A percentile compares a stretch with the other conserved stretches of the same genome.
Conservation (phyloP, 2,797 vertebrate genomes). For the Pterois miles region DNA sequence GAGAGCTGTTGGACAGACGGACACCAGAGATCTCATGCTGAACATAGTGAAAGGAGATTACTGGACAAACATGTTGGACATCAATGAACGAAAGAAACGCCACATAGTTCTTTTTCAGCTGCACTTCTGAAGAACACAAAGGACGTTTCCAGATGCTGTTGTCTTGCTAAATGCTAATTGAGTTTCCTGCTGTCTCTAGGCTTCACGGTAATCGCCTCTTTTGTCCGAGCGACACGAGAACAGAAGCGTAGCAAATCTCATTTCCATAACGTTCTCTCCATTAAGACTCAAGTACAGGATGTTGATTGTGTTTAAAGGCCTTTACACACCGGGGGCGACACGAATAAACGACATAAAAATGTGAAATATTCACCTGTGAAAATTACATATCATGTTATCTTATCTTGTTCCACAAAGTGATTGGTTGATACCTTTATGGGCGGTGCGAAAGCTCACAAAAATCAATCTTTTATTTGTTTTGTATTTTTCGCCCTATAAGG, state of each 20-base stretch:
- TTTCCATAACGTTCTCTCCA: slow-evolving; percentile 9
- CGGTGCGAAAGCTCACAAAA: too few relatives aligned
- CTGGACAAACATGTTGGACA: not conserved
- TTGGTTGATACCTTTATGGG: not conserved
- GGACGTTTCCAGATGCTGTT: not conserved
- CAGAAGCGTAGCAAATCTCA: slow-evolving; percentile 37
- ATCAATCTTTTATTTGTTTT: too few relatives aligned
- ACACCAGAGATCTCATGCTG: slow-evolving; percentile 2
- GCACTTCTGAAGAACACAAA: not conserved
- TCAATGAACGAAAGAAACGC: not conserved
- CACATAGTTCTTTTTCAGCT: not conserved
- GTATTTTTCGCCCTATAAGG: too few relatives aligned
- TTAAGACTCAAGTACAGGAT: not conserved
- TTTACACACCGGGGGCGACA: too few relatives aligned
- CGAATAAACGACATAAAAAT: too few relatives aligned
- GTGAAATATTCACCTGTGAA: not conserved
- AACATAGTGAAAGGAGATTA: slow-evolving; percentile 11
- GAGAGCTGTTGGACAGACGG: slow-evolving; percentile 6
- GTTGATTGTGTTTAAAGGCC: not conserved
- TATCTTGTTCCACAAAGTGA: not conserved
- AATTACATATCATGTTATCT: too few relatives aligned
- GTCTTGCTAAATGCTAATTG: slow-evolving; percentile 19
- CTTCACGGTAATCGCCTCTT: slow-evolving; percentile 30
- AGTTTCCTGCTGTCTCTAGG: slow-evolving; percentile 24
- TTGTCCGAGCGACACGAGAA: slow-evolving; percentile 23